These are phyloP conservation scores for Glareola pratincola DNA, from an alignment of 2,113 vertebrate species.

Conservation along the genomic window DNA sequence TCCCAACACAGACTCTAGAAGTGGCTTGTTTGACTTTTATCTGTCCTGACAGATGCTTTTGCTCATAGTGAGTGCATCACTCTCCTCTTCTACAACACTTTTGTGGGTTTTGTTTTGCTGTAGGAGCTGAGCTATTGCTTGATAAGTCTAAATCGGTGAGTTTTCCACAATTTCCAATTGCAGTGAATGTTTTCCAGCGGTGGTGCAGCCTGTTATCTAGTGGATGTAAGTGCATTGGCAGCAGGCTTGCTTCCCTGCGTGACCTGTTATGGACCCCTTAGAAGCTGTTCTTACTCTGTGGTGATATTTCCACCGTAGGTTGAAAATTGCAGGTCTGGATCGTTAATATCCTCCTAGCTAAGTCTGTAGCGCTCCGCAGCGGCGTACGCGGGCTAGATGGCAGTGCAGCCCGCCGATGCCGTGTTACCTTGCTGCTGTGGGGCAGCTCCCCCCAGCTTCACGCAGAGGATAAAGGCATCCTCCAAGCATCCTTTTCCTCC, in stretches of 20 bases:
- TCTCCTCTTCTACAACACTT: not conserved
- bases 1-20: not conserved
- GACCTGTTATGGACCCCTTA: not conserved
- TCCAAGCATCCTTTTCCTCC: not conserved
- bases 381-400: not conserved
- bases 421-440: not conserved
- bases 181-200: not conserved
- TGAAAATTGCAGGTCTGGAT: not conserved
- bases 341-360: not conserved
- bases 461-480: not conserved
- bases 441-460: not conserved
- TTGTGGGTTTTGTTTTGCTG: not conserved
- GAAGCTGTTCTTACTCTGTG: not conserved
- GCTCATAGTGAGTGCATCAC: not conserved
- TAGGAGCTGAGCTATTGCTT: not conserved
- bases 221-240: not conserved
- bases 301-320: not conserved
- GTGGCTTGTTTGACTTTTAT: not conserved
- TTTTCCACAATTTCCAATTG: not conserved
- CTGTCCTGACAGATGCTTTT: not conserved
- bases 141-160: not conserved
- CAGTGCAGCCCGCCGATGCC: not conserved
- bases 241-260: not conserved
- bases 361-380: rapidly evolving
- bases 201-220: not conserved